Evolutionary conservation across 2,113 vertebrate genomes (phyloP), one percentile per base, ranked within the genome.

Genomic region (Barnardius zonarius): DNA sequence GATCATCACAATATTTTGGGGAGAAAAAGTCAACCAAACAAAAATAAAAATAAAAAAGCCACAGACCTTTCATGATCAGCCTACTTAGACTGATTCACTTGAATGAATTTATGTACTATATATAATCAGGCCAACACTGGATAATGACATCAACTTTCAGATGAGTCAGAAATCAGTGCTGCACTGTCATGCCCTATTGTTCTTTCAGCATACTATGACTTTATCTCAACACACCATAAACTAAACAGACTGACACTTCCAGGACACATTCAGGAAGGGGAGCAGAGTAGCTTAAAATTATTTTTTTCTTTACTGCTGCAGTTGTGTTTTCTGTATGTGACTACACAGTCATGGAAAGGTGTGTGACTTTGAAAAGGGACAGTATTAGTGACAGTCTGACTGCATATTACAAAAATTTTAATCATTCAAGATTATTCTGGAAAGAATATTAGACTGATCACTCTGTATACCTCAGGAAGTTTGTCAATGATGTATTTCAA

Each of bases 211-310:
- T 46, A 41, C 51, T 13, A 8, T 77, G 79, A 57, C 79, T 95
- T 93, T 90, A 75, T 88, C 68, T 88, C 68, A 74, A 51, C 22
- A 67, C 27, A 68, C 23, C 68, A 90, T 83, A 90, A 93, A 88
- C 41, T 76, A 93, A 93, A 83, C 57, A 91, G 54, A 80, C 28
- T 73, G 87, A 91, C 87, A 85, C 90, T 93, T 96, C 46, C 93
- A 88, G 92, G 78, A 91, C 84, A 76, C 3, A 0, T 23, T 86
- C 46, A 90, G 12, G 54, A 90, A 88, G 25, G 25, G 73, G 41
- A 70, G 25, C 59, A 78, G 3, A 90, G 19, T 23, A 59, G 16
- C 9, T 43, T 76, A 74, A 77, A 83, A 81, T 77, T 35, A 43
- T 6, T 44, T 87, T 83, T 39, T 81, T 39, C 27, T 79, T 33